Base-by-base conservation (phyloP, 2,888 invertebrate genomes). In the Meiosimyza decipiens region DNA sequence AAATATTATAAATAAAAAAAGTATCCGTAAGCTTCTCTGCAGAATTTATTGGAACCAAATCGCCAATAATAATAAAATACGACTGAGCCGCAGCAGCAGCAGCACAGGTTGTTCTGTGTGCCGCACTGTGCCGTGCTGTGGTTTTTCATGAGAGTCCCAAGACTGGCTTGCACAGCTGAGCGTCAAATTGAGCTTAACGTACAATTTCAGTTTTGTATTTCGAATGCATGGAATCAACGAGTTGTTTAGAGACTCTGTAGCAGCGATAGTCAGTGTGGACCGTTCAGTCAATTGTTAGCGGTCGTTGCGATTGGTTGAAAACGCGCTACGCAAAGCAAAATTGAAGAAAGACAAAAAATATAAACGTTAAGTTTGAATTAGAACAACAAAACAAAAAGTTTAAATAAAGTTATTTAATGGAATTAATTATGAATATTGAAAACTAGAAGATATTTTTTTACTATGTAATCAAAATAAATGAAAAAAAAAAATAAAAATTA, bases 281-380 rank as follows among this genome's bases (percentile, higher is more conserved):
- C 71, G 40, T 55, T 60, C 74, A 78, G 77, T 78, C 77, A 76
- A 72, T 74, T 75, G 74, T 74, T 78, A 75, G 75, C 77, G 75
- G 77, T 73, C 78, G 76, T 75, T 77, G 70, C 64, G 66, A 75
- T 64, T 75, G 75, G 78, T 73, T 72, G 75, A 9, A 62, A n/a
- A 40, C 18, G 40, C 22, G 69, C 51, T 18, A 60, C 9, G 63
- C n/a, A 15, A 7, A 16, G 11, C 71, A 60, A 16, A 59, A 71
- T 57, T 22, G 22, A 55, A 51, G 22, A 22, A 22, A 22, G 2
- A 22, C 1, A 22, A 22, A 6, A 47, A 18, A 65, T 13, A 16
- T 13, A 18, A 50, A 49, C 50, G 65, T 67, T 72, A 67, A 40
- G 54, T 68, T 59, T 62, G 18, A 47, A 55, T 33, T 28, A 40